Evolutionary conservation across 2,113 vertebrate species (phyloP).

Genomic region (Sporophila hypoxantha): DNA sequence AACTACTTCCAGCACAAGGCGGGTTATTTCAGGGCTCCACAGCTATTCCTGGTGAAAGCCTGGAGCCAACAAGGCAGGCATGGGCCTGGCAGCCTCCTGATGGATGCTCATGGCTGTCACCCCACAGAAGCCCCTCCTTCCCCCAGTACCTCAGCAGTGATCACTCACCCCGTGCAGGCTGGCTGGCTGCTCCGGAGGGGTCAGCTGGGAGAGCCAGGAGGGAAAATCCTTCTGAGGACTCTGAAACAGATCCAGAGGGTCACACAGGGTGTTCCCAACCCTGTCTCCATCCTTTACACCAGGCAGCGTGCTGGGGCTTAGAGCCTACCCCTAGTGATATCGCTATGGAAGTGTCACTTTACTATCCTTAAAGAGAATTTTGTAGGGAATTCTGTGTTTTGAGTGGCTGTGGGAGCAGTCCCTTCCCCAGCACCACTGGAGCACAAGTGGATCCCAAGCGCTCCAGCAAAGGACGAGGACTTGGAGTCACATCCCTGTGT

Average conservation of each 20-base stretch:
- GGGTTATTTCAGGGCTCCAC: background rate
- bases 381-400: background rate
- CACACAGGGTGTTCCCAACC: background rate
- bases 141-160: background rate
- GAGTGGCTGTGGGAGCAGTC: background rate
- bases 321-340: background rate
- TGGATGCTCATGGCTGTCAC: rapidly evolving
- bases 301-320: background rate
- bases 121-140: background rate
- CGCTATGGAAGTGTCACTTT: background rate
- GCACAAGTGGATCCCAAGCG: background rate
- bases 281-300: background rate
- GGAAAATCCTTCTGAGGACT: constrained; percentile 79
- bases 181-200: constrained; percentile 70
- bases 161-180: constrained; percentile 75
- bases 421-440: background rate
- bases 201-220: constrained; percentile 86
- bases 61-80: background rate
- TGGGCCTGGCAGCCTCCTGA: background rate
- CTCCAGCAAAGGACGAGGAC: background rate
- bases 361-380: background rate
- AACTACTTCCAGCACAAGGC: background rate
- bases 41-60: background rate
- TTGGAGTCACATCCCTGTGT: background rate
- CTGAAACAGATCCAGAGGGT: constrained; percentile 62